A percentile compares a stretch with the other conserved stretches of the same genome.
Conservation (phyloP, 2,888 invertebrate species). For the Parnassius mnemosyne region DNA sequence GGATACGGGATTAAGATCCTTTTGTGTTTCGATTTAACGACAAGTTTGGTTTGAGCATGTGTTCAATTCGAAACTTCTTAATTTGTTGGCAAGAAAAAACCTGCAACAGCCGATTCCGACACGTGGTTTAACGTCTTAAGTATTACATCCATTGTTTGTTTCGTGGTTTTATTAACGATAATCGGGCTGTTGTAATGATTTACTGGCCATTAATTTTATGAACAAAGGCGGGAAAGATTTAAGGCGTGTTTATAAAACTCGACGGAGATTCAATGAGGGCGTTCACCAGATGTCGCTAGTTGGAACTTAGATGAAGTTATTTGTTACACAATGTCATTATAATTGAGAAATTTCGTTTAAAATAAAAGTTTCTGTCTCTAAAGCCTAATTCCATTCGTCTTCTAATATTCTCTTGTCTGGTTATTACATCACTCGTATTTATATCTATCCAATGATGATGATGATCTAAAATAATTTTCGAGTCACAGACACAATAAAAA, state of each 20-base stretch:
- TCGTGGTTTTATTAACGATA: conserved; percentile 33
- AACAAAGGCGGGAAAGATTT: conserved; percentile 30
- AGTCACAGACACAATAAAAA: no score
- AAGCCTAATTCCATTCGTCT: no score
- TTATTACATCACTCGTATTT: no score
- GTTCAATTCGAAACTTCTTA: conserved; percentile 25
- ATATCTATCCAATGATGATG: no score
- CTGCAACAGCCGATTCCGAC: conserved; percentile 29
- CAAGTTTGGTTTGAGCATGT: conserved; percentile 24
- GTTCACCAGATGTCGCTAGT: no score
- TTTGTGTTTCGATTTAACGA: conserved; percentile 31
- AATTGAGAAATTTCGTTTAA: no score
- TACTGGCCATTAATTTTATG: conserved; percentile 34
- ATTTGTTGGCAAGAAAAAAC: conserved; percentile 8
- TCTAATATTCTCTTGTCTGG: no score
- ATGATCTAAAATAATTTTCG: no score
- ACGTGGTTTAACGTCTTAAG: conserved; percentile 27
- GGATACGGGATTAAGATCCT: conserved; percentile 28
- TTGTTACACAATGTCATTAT: no score
- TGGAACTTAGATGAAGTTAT: no score
- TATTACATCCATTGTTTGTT: conserved; percentile 29
- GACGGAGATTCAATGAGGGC: not conserved
- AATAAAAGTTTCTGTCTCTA: no score
- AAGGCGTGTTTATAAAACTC: conserved; percentile 17
- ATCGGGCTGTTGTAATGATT: conserved; percentile 35